Base-by-base conservation (phyloP, 1,140 invertebrate species). In the Bombus waltoni region DNA sequence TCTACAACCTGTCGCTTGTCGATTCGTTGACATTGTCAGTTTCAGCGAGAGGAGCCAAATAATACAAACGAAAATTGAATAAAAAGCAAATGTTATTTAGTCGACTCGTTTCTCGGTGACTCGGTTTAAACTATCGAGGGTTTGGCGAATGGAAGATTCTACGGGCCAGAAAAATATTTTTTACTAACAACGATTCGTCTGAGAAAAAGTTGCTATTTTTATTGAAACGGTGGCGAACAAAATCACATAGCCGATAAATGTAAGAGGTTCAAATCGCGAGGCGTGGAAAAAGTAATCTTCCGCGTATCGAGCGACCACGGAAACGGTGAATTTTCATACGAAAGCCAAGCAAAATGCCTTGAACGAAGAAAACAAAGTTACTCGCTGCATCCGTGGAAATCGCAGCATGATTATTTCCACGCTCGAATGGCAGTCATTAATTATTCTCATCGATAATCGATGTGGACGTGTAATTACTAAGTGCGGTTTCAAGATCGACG, bases 361-460 rank as follows among this genome's bases (percentile, higher is more conserved):
- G 1, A 44, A 25, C 40, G 5, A 35, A 2, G 10, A 15, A 28
- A 68, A 35, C 2, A 28, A n/a, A 13, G 15, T 44, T 62, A 81
- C 10, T n/a, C 2, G 66, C 13, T 25, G 15, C 18, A 1, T 38
- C 18, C 38, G 40, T 83, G 79, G 65, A 66, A 84, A 80, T 87
- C 62, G 40, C 35, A 62, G 65, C 1, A n/a, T 68, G 66, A 80
- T 84, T 83, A 79, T 87, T 62, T 72, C 47, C 42, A 18, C 72
- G 66, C 70, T 88, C 72, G 62, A 76, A 80, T 62, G 65, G 38
- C 62, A 65, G 62, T 22, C 53, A 44, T 88, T 83, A 87, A 88
- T 87, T 83, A 87, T 81, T 73, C 38, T 28, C 76, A 80, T 76
- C 47, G 47, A 71, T 77, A 32, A 77, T 73, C 73, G 38, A 88